A percentile compares a stretch with the other conserved stretches of the same genome.
Conservation (phyloP, 2,888 invertebrate species). For the Seira musarum region DNA sequence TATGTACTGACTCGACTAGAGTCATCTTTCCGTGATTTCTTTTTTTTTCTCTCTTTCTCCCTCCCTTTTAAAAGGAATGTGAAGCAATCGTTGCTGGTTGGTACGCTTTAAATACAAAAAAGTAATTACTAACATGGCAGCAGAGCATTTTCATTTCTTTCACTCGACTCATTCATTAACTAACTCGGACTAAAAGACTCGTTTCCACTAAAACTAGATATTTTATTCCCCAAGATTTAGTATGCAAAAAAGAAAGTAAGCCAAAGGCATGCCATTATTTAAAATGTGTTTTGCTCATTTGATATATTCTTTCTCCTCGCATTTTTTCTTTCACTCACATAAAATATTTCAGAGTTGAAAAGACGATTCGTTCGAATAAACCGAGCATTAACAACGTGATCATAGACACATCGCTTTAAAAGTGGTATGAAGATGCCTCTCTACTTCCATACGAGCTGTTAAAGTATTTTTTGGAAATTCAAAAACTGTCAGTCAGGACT, state of each 20-base stretch:
- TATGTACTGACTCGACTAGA: no score
- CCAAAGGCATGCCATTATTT: not conserved
- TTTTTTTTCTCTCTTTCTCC: no score
- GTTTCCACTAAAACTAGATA: not conserved
- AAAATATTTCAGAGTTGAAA: not conserved
- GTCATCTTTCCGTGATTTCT: no score
- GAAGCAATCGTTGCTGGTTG: not conserved
- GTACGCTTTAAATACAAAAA: not conserved
- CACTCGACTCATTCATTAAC: not conserved
- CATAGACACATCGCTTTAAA: not conserved
- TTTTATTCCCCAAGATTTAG: not conserved
- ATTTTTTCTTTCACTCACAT: not conserved
- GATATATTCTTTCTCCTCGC: not conserved
- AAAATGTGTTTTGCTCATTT: not conserved
- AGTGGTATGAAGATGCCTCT: no score
- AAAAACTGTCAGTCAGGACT: constrained; percentile 3
- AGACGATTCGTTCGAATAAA: not conserved
- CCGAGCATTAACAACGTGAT: not conserved
- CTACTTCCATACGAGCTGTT: not conserved
- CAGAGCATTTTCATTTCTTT: constrained; percentile 12
- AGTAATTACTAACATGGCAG: constrained; percentile 9
- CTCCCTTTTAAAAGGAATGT: not conserved
- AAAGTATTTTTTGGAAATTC: not conserved
- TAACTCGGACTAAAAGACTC: not conserved
- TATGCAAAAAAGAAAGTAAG: not conserved